Evolutionary conservation across 2,113 vertebrate species (phyloP), one percentile per base, ranked within the genome.

Genomic region (Cnemophilus loriae): DNA sequence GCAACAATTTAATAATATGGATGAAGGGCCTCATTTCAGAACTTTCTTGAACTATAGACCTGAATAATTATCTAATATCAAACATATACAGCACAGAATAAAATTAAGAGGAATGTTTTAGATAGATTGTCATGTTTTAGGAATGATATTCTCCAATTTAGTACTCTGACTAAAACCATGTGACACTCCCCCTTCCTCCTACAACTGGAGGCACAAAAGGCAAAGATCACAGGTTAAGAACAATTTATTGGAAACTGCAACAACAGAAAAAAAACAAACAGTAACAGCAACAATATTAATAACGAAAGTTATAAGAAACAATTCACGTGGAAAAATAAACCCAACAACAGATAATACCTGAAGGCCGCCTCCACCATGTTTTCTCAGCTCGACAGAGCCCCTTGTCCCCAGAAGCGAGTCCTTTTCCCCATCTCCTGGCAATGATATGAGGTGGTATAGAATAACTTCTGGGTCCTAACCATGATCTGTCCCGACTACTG

Each of bases 281-380:
- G n/a, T 35, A 70, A 35, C 5, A 16, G 7, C 10, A 64, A 32
- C 5, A 55, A 19, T 13, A 35, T 64, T 35, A 35, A 32, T 35
- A 35, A 27, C 5, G 64, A 57, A 73, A 21, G 3, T 49, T 64
- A 10, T 19, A 80, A 37, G 41, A 56, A 56, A 49, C 7, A 28
- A 33, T 50, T 73, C 18, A 23, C 0, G 0, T 22, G 3, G 22
- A 26, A 73, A 64, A 27, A 49, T 18, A 23, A 64, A 42, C 12
- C 3, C 0, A 44, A 16, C 10, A 64, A 23, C 16, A 57, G 32
- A 33, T 12, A 57, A 50, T 57, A 20, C 8, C 0, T 0, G 18
- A 33, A 37, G 37, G 8, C 15, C 44, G 26, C 8, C 9, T 71
- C n/a, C 18, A 16, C 21, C 27, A 33, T 16, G 10, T 50, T 73